Conservation (phyloP, 2,888 invertebrate species). For the Morpho helenor region DNA sequence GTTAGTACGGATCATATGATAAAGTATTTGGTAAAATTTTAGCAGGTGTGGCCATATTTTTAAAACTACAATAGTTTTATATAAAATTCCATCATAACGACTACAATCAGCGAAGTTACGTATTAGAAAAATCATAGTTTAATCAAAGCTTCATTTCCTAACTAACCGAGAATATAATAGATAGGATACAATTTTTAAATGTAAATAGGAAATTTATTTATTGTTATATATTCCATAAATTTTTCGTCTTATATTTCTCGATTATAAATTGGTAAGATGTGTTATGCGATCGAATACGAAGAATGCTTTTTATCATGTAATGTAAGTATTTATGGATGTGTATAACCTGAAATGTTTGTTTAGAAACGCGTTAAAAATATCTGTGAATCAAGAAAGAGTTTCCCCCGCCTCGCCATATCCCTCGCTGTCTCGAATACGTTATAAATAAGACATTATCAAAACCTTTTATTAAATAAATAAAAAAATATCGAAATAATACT, state of each 20-base stretch:
- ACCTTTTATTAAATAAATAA: not conserved
- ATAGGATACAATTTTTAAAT: conserved; percentile 73
- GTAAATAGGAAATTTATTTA: conserved; percentile 78
- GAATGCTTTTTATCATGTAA: conserved; percentile 68
- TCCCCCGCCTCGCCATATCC: not conserved
- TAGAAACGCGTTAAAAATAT: conserved; percentile 2
- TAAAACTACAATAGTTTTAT: not conserved
- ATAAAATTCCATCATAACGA: conserved; percentile 9
- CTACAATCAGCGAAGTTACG: conserved; percentile 17
- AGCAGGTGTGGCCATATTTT: conserved; percentile 15
- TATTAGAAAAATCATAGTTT: conserved; percentile 34
- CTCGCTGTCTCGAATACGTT: not conserved
- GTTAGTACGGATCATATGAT: no score
- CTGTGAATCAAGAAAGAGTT: conserved; percentile 1
- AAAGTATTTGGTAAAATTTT: not conserved
- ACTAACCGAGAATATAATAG: conserved; percentile 61
- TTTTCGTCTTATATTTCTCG: conserved; percentile 74
- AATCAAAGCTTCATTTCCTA: conserved; percentile 45
- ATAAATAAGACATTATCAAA: no score
- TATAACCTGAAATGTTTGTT: conserved; percentile 15
- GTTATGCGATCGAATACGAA: conserved; percentile 61
- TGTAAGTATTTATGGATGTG: conserved; percentile 42
- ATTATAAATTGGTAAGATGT: conserved; percentile 72
- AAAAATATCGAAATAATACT: not conserved
- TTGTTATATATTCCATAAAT: conserved; percentile 75